A percentile compares a stretch with the other conserved stretches of the same genome.
Evolutionary conservation across 2,797 vertebrate species (phyloP).

Genomic region (Sebastes oblongus): DNA sequence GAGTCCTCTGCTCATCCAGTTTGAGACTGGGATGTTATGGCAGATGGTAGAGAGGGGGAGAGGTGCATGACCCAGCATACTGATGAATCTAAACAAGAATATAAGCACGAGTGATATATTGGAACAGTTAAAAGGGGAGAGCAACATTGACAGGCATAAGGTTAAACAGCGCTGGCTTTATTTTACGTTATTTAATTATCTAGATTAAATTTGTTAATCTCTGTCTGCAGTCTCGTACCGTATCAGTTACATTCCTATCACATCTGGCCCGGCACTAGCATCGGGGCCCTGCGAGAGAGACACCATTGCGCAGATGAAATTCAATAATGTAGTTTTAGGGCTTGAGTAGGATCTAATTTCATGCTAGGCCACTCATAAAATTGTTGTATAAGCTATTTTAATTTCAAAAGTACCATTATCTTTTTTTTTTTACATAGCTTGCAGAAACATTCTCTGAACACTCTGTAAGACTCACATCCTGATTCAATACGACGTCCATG

Average conservation of each 20-base stretch:
- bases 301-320: constrained; percentile 65
- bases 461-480: background rate
- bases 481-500: background rate
- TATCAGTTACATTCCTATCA: constrained; percentile 73
- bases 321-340: constrained; percentile 76
- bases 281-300: constrained; percentile 53
- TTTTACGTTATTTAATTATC: constrained; percentile 70
- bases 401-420: constrained; percentile 69
- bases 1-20: constrained; percentile 53
- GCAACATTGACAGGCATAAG: constrained; percentile 1
- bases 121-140: constrained; percentile 26
- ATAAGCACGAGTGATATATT: background rate
- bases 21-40: constrained; percentile 47
- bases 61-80: constrained; percentile 65
- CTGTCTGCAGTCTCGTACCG: constrained; percentile 57
- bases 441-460: constrained; percentile 28
- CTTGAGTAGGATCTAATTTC: constrained; percentile 78
- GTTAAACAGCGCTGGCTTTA: constrained; percentile 36
- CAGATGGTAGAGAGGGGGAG: constrained; percentile 65
- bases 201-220: constrained; percentile 75
- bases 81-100: constrained; percentile 60
- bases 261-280: constrained; percentile 63
- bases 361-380: constrained; percentile 82
- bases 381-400: constrained; percentile 69
- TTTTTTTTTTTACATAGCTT: constrained; percentile 51